Conservation (phyloP, 2,113 vertebrate genomes). For the Meles meles region DNA sequence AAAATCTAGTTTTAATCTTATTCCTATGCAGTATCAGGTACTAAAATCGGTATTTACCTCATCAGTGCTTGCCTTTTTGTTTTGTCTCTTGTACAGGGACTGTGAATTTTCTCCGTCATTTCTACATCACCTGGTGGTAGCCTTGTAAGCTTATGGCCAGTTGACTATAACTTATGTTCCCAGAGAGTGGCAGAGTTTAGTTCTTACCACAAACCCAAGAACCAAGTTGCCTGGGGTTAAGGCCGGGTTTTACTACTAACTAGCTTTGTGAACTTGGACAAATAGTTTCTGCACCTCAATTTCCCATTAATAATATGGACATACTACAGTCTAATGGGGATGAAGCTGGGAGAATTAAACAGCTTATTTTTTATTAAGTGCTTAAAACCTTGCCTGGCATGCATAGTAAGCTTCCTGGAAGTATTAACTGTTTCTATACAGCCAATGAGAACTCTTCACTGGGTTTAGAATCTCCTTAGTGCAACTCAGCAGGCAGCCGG, state of each 20-base stretch:
- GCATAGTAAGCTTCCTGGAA: not conserved
- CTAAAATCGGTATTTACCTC: not conserved
- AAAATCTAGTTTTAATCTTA: not conserved
- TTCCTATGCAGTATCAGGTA: not conserved
- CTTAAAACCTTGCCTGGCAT: not conserved
- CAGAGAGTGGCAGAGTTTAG: not conserved
- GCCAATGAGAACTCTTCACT: not conserved
- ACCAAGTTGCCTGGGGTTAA: not conserved
- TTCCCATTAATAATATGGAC: not conserved
- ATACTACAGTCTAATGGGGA: not conserved
- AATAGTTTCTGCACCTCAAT: not conserved
- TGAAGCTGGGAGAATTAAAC: not conserved
- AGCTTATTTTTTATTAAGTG: not conserved
- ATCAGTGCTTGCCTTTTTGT: not conserved
- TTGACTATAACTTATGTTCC: not conserved
- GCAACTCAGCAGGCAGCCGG: not conserved
- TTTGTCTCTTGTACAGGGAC: not conserved
- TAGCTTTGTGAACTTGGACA: not conserved
- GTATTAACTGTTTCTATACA: not conserved
- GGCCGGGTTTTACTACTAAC: not conserved
- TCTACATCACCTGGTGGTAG: not conserved
- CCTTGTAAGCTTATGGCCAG: not conserved
- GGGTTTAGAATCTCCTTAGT: not conserved
- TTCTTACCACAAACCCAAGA: not conserved
- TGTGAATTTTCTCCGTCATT: not conserved